Conservation (phyloP, 2,888 invertebrate genomes). For the Rosalia funebris region DNA sequence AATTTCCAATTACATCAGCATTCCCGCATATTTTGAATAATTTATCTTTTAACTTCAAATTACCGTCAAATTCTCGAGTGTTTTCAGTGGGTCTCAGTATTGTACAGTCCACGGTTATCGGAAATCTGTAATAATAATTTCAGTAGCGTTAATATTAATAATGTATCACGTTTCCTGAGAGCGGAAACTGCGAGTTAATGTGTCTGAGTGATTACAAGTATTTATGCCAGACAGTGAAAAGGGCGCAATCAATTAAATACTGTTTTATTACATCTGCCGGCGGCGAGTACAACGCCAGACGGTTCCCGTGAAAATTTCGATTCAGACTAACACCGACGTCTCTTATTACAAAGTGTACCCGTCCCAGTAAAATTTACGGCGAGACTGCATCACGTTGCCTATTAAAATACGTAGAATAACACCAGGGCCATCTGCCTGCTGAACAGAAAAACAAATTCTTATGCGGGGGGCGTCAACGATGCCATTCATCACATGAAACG, state of each 20-base stretch:
- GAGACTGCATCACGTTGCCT: too few species aligned
- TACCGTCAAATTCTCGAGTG: slow-evolving; percentile 59
- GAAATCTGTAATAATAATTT: slow-evolving; percentile 50
- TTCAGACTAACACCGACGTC: too few species aligned
- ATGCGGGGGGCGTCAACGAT: too few species aligned
- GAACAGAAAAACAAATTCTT: too few species aligned
- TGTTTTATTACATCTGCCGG: background rate
- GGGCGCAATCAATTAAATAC: background rate
- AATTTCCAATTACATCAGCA: slow-evolving; percentile 59
- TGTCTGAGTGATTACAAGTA: slow-evolving; percentile 3
- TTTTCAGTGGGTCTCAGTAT: slow-evolving; percentile 44
- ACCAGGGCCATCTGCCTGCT: too few species aligned
- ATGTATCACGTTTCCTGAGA: slow-evolving; percentile 23
- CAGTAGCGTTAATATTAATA: background rate
- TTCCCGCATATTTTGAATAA: slow-evolving; percentile 62
- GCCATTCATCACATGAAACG: too few species aligned
- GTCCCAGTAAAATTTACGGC: too few species aligned
- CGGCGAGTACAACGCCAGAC: background rate
- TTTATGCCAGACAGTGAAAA: slow-evolving; percentile 4
- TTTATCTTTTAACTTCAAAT: slow-evolving; percentile 63
- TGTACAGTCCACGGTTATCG: slow-evolving; percentile 48
- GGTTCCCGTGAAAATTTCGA: background rate
- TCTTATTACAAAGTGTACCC: too few species aligned
- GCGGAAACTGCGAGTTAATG: slow-evolving; percentile 23
- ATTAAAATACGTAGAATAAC: too few species aligned